Base-by-base conservation (phyloP, 2,797 vertebrate species). In the Sparus aurata region DNA sequence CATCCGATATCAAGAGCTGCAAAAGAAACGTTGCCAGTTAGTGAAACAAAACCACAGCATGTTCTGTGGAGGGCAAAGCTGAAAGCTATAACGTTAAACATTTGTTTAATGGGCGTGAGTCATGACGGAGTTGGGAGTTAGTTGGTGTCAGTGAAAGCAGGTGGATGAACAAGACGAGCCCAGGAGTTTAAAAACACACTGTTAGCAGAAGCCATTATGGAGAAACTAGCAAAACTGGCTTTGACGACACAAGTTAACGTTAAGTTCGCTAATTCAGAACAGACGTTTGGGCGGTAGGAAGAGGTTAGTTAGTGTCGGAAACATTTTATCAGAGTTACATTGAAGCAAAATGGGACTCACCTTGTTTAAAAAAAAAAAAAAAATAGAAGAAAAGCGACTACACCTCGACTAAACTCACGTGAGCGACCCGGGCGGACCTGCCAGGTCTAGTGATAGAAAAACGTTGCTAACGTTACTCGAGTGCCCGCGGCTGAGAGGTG, bases 1-100 rank as follows among this genome's bases (percentile, higher is more conserved):
- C 77, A 92, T 85, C 86, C 75, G 77, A 78, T 85, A 67, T 62
- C 17, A 80, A 77, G 70, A 82, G 55, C 87, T 90, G 91, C 41
- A 77, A 86, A 72, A 75, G 43, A 77, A 86, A 86, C 3, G 49
- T 3, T 30, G 34, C 50, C 79, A 80, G 54, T 87, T 67, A 84
- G 63, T 60, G 18, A 61, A 47, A 77, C 15, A 58, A 59, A 84
- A 55, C 3, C 3, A 12, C 3, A 69, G 43, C 9, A 23, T 15
- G 38, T 38, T 43, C 16, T 12, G 22, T 16, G 22, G 20, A 5
- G 7, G 46, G 15, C 27, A 52, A 41, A 0, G 23, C 3, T 46
- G 12, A 11, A 23, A 27, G 15, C 22, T 27, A 22, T 23, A 2
- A 3, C 34, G 7, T 38, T 38, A 38, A 38, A 38, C 38, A 17